These are phyloP conservation scores for Buathra laborator DNA, from an alignment of 2,888 invertebrate genomes.

Conservation along the genomic window DNA sequence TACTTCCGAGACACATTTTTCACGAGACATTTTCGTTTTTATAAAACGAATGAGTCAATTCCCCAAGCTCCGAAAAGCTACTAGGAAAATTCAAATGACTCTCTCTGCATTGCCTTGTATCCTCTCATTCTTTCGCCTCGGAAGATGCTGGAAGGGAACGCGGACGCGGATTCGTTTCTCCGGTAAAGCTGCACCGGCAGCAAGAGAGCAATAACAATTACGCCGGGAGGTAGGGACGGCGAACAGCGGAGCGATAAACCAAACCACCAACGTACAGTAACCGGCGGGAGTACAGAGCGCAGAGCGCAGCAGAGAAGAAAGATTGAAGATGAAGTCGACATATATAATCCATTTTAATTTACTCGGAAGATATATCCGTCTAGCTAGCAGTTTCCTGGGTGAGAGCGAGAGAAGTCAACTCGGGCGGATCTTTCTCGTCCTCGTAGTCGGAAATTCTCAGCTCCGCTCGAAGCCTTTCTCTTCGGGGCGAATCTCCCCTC, in stretches of 20 bases:
- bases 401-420: conserved; percentile 28
- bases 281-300: conserved; percentile 9
- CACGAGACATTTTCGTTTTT: conserved; percentile 32
- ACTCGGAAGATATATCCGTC: conserved; percentile 81
- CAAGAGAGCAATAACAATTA: conserved; percentile 66
- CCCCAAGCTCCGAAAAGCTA: conserved; percentile 30
- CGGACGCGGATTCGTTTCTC: conserved; percentile 59
- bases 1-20: conserved; percentile 28
- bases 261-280: conserved; percentile 48
- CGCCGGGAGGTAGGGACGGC: conserved; percentile 28
- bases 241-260: conserved; percentile 70
- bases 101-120: background rate
- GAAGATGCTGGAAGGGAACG: conserved; percentile 11
- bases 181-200: conserved; percentile 57
- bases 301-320: conserved; percentile 73
- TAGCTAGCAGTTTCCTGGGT: conserved; percentile 78
- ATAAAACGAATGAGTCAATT: conserved; percentile 31
- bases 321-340: conserved; percentile 81
- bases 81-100: conserved; percentile 53
- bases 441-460: conserved; percentile 57
- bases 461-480: conserved; percentile 47
- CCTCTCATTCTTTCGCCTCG: conserved; percentile 20
- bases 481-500: conserved; percentile 56
- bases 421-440: conserved; percentile 46
- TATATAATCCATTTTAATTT: conserved; percentile 84